These are phyloP conservation scores for Gyrodactylus salaris DNA, from an alignment of 1,140 invertebrate species.

Conservation along the genomic window DNA sequence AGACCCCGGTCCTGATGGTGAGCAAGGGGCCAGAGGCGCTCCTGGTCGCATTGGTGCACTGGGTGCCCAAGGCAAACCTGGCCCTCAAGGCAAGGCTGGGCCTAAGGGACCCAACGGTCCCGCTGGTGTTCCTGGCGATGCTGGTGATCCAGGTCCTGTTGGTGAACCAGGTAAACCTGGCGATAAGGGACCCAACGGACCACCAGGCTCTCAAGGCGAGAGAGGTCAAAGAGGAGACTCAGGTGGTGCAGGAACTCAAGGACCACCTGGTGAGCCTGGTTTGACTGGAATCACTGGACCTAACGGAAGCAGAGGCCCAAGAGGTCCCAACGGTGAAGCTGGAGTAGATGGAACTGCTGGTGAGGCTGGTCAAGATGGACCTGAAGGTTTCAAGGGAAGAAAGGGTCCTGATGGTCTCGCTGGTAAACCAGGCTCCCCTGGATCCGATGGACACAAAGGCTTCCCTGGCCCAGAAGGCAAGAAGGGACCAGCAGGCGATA, in stretches of 20 bases:
- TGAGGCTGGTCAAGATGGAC: neutral
- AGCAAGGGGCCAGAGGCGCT: neutral
- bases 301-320: neutral
- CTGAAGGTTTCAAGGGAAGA: neutral
- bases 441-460: neutral
- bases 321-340: neutral
- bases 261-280: neutral
- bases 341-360: neutral
- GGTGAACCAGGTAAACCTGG: neutral
- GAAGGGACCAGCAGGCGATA: neutral
- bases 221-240: neutral
- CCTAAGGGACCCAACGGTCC: neutral
- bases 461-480: neutral
- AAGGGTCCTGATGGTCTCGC: neutral
- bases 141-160: neutral
- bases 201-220: neutral
- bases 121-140: neutral
- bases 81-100: neutral
- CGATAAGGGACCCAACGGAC: neutral
- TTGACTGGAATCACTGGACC: neutral
- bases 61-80: neutral
- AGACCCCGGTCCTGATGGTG: neutral
- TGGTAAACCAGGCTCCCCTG: neutral
- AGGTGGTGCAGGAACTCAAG: neutral
- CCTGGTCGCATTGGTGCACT: neutral